phyloP scores from a whole-genome alignment of 30 jellyfish, hydroid and myxozoan genomes.

The Chrysaora quinquecirrha region DNA sequence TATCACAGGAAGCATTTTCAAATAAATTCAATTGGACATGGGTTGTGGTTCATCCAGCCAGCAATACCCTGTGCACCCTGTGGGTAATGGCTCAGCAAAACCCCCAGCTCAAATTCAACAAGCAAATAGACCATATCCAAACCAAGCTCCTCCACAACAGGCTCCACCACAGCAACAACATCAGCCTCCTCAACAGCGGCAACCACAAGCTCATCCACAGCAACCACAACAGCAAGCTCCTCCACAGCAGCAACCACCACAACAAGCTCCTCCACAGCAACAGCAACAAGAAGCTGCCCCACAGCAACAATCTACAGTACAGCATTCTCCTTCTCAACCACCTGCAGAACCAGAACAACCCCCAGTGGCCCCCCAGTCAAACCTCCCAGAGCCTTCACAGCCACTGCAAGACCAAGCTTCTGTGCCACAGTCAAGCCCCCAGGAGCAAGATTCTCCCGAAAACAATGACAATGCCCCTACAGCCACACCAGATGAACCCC shows the following conservation, averaged over 20 bases:
- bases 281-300: slow-evolving; percentile 22
- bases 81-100: slow-evolving; percentile 43
- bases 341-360: too few species aligned
- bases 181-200: slow-evolving; percentile 50
- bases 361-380: too few species aligned
- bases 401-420: too few species aligned
- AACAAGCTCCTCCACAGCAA: slow-evolving; percentile 48
- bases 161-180: slow-evolving; percentile 50
- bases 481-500: not conserved
- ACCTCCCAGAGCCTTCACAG: slow-evolving; percentile 23
- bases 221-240: slow-evolving; percentile 42
- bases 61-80: slow-evolving; percentile 23
- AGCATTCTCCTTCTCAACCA: too few species aligned
- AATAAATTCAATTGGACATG: slow-evolving; percentile 7
- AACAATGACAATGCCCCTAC: slow-evolving; percentile 8
- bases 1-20: too few species aligned
- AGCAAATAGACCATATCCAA: not conserved
- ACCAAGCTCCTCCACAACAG: slow-evolving; percentile 16
- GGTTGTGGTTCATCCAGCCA: slow-evolving; percentile 56
- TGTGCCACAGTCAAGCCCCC: not conserved
- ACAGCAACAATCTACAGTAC: not conserved
- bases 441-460: slow-evolving; percentile 16
- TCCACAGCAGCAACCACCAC: slow-evolving; percentile 51
- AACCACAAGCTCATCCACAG: slow-evolving; percentile 40
- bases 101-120: not conserved